Percentiles rank a stretch among this genome's conserved stretches.
Evolutionary conservation across 2,113 vertebrate genomes (phyloP).

Genomic region (Percina caprodes): DNA sequence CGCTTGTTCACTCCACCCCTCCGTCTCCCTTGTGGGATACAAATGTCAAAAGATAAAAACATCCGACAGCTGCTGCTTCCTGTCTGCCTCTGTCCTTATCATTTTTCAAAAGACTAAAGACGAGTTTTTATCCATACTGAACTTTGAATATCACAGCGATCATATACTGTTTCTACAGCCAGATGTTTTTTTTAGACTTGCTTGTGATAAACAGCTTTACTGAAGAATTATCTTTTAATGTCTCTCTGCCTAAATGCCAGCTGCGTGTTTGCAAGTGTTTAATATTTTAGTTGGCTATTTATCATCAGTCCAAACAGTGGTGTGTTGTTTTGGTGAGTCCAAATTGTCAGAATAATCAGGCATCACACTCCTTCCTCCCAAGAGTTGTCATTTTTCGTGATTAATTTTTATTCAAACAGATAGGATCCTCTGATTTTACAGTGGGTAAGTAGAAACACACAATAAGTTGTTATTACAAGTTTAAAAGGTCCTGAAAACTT

Average conservation of each 20-base stretch:
- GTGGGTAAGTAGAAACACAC: not conserved
- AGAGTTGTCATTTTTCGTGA: not conserved
- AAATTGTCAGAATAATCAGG: slow-evolving; percentile 27
- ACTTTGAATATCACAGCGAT: slow-evolving; percentile 53
- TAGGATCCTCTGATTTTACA: not conserved
- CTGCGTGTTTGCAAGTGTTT: slow-evolving; percentile 28
- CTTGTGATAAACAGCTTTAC: slow-evolving; percentile 43
- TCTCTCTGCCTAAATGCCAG: slow-evolving; percentile 27
- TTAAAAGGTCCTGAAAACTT: not conserved
- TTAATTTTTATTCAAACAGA: slow-evolving; percentile 21
- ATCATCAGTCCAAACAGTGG: slow-evolving; percentile 45
- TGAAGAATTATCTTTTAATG: slow-evolving; percentile 50
- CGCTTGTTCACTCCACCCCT: slow-evolving; percentile 28
- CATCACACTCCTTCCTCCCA: not conserved
- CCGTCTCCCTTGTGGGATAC: slow-evolving; percentile 36
- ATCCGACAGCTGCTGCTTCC: slow-evolving; percentile 43
- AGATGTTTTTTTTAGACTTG: slow-evolving; percentile 26
- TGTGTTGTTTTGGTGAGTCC: slow-evolving; percentile 35
- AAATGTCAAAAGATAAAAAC: slow-evolving; percentile 70
- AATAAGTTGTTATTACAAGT: not conserved
- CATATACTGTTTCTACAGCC: not conserved
- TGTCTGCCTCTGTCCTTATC: slow-evolving; percentile 32
- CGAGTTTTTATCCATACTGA: not conserved
- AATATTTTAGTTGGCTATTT: slow-evolving; percentile 40
- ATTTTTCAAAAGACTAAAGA: slow-evolving; percentile 38